Conservation (phyloP, 2,113 vertebrate genomes). For the Columbina picui region DNA sequence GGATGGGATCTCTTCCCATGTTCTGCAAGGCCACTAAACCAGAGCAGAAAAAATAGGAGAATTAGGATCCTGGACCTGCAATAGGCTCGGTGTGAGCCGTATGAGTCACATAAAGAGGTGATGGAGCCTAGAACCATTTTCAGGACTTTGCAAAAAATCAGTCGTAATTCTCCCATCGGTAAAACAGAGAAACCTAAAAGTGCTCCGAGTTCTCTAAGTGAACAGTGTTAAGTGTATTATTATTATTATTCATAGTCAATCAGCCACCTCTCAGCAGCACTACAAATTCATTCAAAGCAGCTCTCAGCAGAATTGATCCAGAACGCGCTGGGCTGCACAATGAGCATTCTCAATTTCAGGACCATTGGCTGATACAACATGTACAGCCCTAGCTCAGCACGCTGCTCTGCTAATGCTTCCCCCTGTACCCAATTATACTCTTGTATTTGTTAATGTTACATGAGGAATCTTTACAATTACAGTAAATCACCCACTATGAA, state of each 20-base stretch:
- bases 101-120: not conserved
- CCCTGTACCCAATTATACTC: not conserved
- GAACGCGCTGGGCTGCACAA: not conserved
- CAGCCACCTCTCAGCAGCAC: not conserved
- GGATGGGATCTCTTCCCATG: not conserved
- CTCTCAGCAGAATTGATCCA: not conserved
- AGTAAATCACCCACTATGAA: not conserved
- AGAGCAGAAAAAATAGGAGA: not conserved
- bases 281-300: not conserved
- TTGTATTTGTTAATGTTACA: not conserved
- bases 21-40: not conserved
- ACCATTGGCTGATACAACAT: not conserved
- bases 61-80: not conserved
- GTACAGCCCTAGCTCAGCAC: not conserved
- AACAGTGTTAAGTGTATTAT: not conserved
- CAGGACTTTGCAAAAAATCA: not conserved
- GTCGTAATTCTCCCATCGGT: not conserved
- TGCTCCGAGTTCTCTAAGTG: rapidly evolving
- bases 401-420: not conserved
- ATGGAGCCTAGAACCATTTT: not conserved
- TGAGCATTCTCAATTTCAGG: not conserved
- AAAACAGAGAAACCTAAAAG: not conserved
- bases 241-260: not conserved
- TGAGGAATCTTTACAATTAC: constrained; percentile 2
- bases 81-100: rapidly evolving